A percentile compares a stretch with the other conserved stretches of the same genome.
phyloP scores from a whole-genome alignment of 2,797 vertebrate genomes.

The Podarcis lilfordi region DNA sequence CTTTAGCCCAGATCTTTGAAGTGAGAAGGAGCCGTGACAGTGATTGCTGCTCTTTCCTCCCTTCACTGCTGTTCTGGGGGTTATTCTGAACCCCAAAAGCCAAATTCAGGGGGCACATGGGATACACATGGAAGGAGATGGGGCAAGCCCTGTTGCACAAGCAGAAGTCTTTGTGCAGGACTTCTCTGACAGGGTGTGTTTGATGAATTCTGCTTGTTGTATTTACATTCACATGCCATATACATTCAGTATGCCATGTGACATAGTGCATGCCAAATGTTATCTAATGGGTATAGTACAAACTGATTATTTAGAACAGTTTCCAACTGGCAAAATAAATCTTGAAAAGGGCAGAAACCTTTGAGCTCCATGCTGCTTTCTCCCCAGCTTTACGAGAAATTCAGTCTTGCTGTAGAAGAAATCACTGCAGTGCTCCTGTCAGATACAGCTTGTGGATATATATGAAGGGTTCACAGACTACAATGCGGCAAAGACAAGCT shows the following conservation, averaged over 20 bases:
- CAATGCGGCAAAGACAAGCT: neutral
- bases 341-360: slow-evolving; percentile 30
- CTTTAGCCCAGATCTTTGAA: neutral
- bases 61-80: no score
- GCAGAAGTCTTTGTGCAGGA: no score
- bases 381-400: slow-evolving; percentile 29
- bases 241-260: neutral
- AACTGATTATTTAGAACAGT: slow-evolving; percentile 21
- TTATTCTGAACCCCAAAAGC: no score
- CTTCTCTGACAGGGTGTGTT: no score
- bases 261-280: neutral
- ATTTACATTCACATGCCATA: neutral
- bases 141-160: no score
- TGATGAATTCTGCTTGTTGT: no score
- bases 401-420: slow-evolving; percentile 11
- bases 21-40: neutral
- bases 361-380: slow-evolving; percentile 10
- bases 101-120: neutral
- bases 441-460: slow-evolving; percentile 20
- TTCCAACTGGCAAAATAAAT: slow-evolving; percentile 45
- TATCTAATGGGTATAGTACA: slow-evolving; percentile 25
- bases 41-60: no score
- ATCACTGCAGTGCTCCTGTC: slow-evolving; percentile 21
- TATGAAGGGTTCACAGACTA: slow-evolving; percentile 21
- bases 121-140: neutral